These are phyloP conservation scores for Lasiurus cinereus DNA, from an alignment of 2,113 vertebrate genomes.

Conservation along the genomic window DNA sequence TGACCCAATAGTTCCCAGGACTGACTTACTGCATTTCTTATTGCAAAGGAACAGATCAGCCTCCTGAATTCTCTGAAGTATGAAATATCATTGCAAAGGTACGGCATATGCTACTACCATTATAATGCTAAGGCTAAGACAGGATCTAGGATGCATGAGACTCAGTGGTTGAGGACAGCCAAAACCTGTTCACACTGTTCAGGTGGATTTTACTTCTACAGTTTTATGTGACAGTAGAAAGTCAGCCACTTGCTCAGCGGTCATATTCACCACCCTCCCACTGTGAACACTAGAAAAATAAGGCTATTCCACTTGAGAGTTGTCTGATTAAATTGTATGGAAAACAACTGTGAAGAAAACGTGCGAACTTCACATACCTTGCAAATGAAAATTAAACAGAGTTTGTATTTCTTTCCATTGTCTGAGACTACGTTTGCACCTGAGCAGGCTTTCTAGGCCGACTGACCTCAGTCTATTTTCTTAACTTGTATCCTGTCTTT, in stretches of 20 bases:
- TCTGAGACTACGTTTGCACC: background rate
- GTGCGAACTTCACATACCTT: background rate
- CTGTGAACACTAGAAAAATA: background rate
- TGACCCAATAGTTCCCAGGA: conserved; percentile 55
- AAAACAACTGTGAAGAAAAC: background rate
- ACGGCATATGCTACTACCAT: background rate
- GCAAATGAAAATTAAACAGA: background rate
- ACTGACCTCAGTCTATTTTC: background rate
- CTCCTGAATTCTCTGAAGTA: conserved; percentile 41
- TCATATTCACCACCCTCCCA: background rate
- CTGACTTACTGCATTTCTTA: conserved; percentile 62
- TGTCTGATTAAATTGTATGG: background rate
- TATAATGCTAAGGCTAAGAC: background rate
- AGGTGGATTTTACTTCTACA: conserved; percentile 10
- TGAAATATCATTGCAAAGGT: background rate
- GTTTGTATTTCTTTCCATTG: background rate
- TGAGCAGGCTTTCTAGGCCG: background rate
- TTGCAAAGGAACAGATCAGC: conserved; percentile 50
- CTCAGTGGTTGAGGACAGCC: conserved; percentile 37
- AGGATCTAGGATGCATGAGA: background rate
- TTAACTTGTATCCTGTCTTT: background rate
- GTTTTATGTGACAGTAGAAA: background rate
- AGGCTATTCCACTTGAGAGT: background rate
- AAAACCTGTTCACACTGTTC: background rate
- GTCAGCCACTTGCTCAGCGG: background rate